Evolutionary conservation across 2,113 vertebrate genomes (phyloP), one percentile per base, ranked within the genome.

Genomic region (Campylomormyrus numenius): DNA sequence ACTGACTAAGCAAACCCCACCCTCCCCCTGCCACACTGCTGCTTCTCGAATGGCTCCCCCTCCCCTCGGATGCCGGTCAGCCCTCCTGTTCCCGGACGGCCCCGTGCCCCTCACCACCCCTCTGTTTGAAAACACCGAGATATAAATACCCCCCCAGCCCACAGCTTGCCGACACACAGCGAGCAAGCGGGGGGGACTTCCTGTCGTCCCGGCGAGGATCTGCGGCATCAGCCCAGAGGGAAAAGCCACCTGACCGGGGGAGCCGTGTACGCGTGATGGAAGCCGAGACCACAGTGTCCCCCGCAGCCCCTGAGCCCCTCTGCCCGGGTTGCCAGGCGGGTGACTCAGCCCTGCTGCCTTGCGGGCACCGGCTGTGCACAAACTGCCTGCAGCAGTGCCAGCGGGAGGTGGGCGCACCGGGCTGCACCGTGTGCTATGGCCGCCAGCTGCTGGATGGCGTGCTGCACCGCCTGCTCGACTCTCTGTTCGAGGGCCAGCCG

Each of bases 371-470:
- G 19, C 91, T 94, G 58, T 94, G 94, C 27, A 74, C 74, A 35
- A 39, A 87, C n/a, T 94, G 94, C 52, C 88, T 93, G 15, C 17
- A 88, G 58, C 85, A 93, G 56, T 92, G 93, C 58, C 92, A 88
- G 90, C 66, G 52, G 1, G 94, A 93, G 92, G 85, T 93, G 70
- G 93, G 93, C 13, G 58, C 87, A 24, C 89, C 87, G 0, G 91
- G 90, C 85, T 94, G 94, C 88, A 92, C 93, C 0, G 90, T 92
- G 85, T 94, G 94, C 83, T 94, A 93, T 6, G 90, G 93, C 9
- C 91, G 90, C 0, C 90, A 93, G 80, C 91, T 94, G 42, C 84
- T 94, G 45, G 91, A 93, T 27, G 85, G 85, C 0, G 92, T 94
- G 24, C 86, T 94, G 31, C 90, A 90, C 4, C 89, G 91, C 2